Conservation (phyloP, 2,888 invertebrate species). For the Melieria crassipennis region DNA sequence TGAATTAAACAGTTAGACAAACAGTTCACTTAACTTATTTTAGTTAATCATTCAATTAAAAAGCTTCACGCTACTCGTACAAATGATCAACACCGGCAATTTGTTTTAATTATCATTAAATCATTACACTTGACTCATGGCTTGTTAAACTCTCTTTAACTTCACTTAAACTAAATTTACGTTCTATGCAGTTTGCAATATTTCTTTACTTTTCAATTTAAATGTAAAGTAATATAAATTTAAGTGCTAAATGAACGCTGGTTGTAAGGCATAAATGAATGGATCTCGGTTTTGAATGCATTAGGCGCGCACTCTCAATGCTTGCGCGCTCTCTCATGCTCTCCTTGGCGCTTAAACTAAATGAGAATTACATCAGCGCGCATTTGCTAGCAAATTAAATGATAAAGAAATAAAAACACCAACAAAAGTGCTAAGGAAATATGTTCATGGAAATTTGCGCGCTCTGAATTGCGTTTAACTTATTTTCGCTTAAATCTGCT, state of each 20-base stretch:
- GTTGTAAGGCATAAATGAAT: constrained; percentile 45
- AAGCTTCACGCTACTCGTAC: too few relatives aligned
- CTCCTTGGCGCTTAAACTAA: constrained; percentile 10
- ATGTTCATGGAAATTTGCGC: not conserved
- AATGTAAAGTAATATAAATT: constrained; percentile 3
- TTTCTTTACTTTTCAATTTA: constrained; percentile 10
- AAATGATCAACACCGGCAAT: too few relatives aligned
- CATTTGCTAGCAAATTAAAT: not conserved
- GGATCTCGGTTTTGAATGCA: constrained; percentile 23
- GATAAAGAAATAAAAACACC: too few relatives aligned
- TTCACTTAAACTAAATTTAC: too few relatives aligned
- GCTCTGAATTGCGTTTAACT: not conserved
- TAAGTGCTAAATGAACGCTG: constrained; percentile 47
- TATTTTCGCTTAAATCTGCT: not conserved
- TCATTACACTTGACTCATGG: too few relatives aligned
- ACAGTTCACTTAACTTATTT: too few relatives aligned
- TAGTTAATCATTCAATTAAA: too few relatives aligned
- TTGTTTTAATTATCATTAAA: too few relatives aligned
- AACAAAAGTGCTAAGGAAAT: constrained; percentile 2
- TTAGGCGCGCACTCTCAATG: too few relatives aligned
- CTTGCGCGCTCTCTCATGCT: too few relatives aligned
- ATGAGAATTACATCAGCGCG: constrained; percentile 4
- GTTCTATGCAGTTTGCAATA: not conserved
- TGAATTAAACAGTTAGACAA: too few relatives aligned
- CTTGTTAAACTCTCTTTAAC: too few relatives aligned